A percentile compares a stretch with the other conserved stretches of the same genome.
These are phyloP conservation scores for Montipora capricornis DNA, from an alignment of 64 coral and sea anemone genomes.

Conservation along the genomic window DNA sequence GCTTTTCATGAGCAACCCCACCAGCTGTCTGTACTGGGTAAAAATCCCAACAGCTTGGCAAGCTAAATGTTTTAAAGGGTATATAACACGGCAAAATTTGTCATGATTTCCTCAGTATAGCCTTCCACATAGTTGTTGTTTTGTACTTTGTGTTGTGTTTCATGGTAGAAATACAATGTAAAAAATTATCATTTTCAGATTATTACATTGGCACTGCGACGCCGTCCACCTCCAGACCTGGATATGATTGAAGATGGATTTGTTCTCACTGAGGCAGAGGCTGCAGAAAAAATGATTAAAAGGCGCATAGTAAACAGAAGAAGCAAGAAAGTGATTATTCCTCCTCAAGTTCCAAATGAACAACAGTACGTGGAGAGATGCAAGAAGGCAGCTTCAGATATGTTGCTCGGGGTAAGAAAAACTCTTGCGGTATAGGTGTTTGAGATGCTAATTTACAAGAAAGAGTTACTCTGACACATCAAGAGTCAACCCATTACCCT, in stretches of 20 bases:
- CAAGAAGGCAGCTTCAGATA: slow-evolving; percentile 77
- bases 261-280: slow-evolving; percentile 87
- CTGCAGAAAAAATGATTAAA: slow-evolving; percentile 80
- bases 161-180: not conserved
- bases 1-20: no score
- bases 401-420: slow-evolving; percentile 83
- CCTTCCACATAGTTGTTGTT: no score
- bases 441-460: no score
- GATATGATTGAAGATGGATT: slow-evolving; percentile 95
- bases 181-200: slow-evolving; percentile 57
- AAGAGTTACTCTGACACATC: no score
- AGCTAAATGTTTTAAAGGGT: no score
- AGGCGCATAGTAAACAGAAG: slow-evolving; percentile 89
- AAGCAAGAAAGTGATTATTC: slow-evolving; percentile 83
- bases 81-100: no score
- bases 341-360: slow-evolving; percentile 67
- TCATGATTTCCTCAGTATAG: no score
- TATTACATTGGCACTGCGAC: slow-evolving; percentile 74
- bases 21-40: no score
- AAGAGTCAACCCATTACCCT: no score
- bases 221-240: slow-evolving; percentile 89
- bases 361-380: slow-evolving; percentile 85
- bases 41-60: no score
- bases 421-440: no score
- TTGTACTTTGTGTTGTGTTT: no score